These are phyloP conservation scores for Melieria crassipennis DNA, from an alignment of 2,888 invertebrate species.

Conservation along the genomic window DNA sequence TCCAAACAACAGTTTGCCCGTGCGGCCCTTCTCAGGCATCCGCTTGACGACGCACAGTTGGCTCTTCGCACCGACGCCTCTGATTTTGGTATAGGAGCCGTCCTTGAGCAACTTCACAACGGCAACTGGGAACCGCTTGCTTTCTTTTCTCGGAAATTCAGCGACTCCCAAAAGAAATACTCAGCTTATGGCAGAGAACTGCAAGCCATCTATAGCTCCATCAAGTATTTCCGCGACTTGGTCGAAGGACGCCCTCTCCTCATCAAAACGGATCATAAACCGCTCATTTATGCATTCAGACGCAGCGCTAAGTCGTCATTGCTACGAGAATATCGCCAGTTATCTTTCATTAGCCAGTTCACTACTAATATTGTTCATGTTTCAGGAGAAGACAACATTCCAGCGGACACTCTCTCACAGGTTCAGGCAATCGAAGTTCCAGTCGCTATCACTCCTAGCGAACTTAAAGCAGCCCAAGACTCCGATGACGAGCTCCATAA, in stretches of 20 bases:
- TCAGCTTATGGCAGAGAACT: too few species aligned
- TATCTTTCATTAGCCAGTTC: too few species aligned
- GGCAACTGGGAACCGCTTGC: neutral
- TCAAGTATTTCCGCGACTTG: constrained; percentile 49
- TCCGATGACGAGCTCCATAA: neutral
- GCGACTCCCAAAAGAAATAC: too few species aligned
- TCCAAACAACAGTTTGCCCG: neutral
- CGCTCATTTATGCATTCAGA: too few species aligned
- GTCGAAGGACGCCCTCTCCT: constrained; percentile 33
- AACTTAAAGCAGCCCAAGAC: neutral
- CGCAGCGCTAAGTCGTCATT: too few species aligned
- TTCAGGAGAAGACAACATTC: neutral
- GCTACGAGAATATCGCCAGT: too few species aligned
- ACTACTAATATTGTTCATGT: neutral
- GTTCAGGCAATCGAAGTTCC: neutral
- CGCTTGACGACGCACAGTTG: neutral
- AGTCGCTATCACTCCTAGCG: neutral
- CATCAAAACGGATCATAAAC: too few species aligned
- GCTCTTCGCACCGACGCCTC: neutral
- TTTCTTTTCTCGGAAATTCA: neutral
- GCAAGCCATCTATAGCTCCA: too few species aligned
- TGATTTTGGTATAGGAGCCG: constrained; percentile 4
- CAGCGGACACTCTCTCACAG: constrained; percentile 7
- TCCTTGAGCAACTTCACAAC: neutral
- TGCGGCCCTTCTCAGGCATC: constrained; percentile 2